phyloP scores from a whole-genome alignment of 64 coral and sea anemone species.

The Montipora capricornis region DNA sequence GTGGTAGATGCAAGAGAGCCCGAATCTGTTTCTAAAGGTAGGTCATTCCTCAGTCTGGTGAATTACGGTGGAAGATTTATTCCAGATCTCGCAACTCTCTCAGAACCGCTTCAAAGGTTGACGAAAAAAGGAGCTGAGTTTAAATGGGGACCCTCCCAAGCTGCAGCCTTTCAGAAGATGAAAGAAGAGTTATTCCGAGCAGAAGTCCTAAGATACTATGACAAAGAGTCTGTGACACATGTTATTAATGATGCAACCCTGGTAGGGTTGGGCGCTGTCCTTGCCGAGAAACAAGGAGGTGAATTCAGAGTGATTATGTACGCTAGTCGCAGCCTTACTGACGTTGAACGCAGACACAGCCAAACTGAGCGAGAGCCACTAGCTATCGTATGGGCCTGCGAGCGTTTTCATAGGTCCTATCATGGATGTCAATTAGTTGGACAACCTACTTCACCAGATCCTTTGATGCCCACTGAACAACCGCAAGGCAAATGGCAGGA shows the following conservation, averaged over 20 bases:
- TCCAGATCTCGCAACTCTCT: neutral
- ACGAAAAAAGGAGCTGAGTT: slow-evolving; percentile 2
- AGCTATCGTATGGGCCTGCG: too few species aligned
- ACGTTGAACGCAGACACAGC: neutral
- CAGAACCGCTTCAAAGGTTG: neutral
- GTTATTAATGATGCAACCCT: neutral
- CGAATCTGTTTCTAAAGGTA: neutral
- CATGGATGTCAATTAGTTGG: neutral
- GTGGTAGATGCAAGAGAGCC: neutral
- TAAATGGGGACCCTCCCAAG: slow-evolving; percentile 36
- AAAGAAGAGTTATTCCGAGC: neutral
- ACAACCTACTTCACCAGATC: neutral
- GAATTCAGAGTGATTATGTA: neutral
- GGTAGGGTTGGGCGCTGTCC: neutral
- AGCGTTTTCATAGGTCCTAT: too few species aligned
- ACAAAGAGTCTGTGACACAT: neutral
- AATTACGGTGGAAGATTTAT: neutral
- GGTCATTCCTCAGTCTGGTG: neutral
- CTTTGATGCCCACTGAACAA: neutral
- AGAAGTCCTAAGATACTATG: neutral
- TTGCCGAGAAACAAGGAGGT: neutral
- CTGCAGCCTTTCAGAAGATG: neutral
- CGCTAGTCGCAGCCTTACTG: neutral
- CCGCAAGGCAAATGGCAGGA: neutral
- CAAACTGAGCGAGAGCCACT: neutral